phyloP scores from a whole-genome alignment of 2,888 invertebrate species.

The Creontiades dilutus region DNA sequence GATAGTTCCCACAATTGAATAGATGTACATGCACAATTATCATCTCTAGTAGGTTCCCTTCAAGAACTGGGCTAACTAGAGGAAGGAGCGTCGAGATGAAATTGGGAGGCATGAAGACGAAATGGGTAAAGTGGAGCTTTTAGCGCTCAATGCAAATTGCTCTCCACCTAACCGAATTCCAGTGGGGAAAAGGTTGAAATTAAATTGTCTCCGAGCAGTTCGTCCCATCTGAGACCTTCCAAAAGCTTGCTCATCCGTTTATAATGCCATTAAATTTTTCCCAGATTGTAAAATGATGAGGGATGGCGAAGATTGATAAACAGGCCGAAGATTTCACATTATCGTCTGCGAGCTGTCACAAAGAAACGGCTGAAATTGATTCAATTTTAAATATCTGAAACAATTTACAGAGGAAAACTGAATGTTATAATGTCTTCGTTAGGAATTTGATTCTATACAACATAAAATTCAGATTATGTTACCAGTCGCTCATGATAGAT shows the following conservation, averaged over 20 bases:
- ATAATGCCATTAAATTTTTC: constrained; percentile 27
- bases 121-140: constrained; percentile 46
- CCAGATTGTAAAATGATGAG: constrained; percentile 1
- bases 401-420: too few relatives aligned
- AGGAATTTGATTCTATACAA: too few relatives aligned
- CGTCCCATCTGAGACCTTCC: not conserved
- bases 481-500: too few relatives aligned
- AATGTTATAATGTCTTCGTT: too few relatives aligned
- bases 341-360: too few relatives aligned
- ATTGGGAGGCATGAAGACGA: constrained; percentile 21
- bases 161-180: constrained; percentile 58
- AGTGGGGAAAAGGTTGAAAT: constrained; percentile 48
- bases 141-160: constrained; percentile 63
- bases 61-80: not conserved
- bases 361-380: too few relatives aligned
- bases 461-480: too few relatives aligned
- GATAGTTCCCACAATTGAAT: not conserved
- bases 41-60: not conserved
- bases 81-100: constrained; percentile 9
- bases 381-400: too few relatives aligned
- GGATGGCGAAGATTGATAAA: not conserved
- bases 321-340: too few relatives aligned
- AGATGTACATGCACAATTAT: not conserved
- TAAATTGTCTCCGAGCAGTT: constrained; percentile 56
- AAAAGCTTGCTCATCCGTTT: constrained; percentile 22